phyloP scores from a whole-genome alignment of 2,888 invertebrate genomes.

The Branchellion lobata region DNA sequence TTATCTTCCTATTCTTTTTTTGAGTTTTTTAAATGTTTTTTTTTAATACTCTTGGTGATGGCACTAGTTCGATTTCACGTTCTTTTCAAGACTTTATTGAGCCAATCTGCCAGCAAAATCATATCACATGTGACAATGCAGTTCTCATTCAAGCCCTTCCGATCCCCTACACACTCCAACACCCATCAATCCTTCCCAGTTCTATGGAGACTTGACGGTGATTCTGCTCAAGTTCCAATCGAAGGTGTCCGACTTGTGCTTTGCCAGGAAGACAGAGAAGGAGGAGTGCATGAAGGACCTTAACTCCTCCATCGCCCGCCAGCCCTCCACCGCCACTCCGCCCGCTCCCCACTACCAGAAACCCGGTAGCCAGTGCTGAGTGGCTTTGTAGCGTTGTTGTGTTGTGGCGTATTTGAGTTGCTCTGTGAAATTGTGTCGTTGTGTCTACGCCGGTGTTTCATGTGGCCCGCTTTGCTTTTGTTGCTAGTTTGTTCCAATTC shows the following conservation, averaged over 20 bases:
- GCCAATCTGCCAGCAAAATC: too few relatives aligned
- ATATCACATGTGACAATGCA: too few relatives aligned
- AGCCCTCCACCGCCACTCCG: slow-evolving; percentile 58
- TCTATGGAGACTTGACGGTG: slow-evolving; percentile 70
- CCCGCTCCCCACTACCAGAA: slow-evolving; percentile 59
- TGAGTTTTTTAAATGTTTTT: too few relatives aligned
- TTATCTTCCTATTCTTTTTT: too few relatives aligned
- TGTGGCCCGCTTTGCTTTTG: neutral
- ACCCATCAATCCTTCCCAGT: slow-evolving; percentile 59
- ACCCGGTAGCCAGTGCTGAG: slow-evolving; percentile 46
- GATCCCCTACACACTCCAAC: too few relatives aligned
- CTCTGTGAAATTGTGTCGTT: neutral
- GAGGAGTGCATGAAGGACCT: slow-evolving; percentile 93
- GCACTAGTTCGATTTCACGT: too few relatives aligned
- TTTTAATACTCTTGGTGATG: too few relatives aligned
- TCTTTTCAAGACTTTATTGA: too few relatives aligned
- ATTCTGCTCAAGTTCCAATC: slow-evolving; percentile 90
- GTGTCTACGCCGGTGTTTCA: neutral
- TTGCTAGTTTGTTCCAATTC: neutral
- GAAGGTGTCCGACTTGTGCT: slow-evolving; percentile 95
- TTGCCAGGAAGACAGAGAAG: slow-evolving; percentile 97
- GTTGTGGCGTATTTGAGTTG: too few relatives aligned
- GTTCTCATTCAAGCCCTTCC: too few relatives aligned
- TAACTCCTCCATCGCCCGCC: slow-evolving; percentile 73
- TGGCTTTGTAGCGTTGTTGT: neutral